Conservation (phyloP, 2,113 vertebrate species). For the Indri indri region DNA sequence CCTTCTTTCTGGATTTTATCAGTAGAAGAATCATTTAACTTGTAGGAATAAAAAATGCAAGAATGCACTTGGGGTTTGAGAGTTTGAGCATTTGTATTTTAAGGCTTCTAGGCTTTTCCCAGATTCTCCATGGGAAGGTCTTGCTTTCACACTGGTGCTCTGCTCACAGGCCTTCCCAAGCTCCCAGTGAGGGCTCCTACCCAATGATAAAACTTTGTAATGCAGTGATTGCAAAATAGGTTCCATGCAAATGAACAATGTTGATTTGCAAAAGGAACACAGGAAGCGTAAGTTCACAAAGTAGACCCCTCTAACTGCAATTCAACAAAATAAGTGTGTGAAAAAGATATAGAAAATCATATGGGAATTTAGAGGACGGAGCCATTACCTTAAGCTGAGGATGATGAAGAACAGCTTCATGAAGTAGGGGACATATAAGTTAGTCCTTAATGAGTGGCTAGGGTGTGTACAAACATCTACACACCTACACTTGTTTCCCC, state of each 20-base stretch:
- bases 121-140: neutral
- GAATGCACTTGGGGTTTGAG: neutral
- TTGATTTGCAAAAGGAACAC: neutral
- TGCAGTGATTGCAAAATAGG: neutral
- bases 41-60: neutral
- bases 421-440: neutral
- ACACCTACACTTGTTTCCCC: neutral
- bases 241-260: neutral
- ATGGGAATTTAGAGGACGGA: neutral
- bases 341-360: neutral
- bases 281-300: neutral
- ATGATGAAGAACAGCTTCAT: neutral
- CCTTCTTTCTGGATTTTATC: neutral
- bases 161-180: neutral
- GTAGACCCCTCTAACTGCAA: neutral
- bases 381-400: neutral
- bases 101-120: neutral
- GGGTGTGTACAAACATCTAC: neutral
- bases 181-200: neutral
- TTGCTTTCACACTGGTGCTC: neutral
- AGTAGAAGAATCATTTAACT: neutral
- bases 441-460: neutral
- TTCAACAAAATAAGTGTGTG: neutral
- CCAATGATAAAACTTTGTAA: neutral
- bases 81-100: conserved; percentile 4